These are phyloP conservation scores for Melanotus villosus DNA, from an alignment of 2,888 invertebrate species.

Conservation along the genomic window DNA sequence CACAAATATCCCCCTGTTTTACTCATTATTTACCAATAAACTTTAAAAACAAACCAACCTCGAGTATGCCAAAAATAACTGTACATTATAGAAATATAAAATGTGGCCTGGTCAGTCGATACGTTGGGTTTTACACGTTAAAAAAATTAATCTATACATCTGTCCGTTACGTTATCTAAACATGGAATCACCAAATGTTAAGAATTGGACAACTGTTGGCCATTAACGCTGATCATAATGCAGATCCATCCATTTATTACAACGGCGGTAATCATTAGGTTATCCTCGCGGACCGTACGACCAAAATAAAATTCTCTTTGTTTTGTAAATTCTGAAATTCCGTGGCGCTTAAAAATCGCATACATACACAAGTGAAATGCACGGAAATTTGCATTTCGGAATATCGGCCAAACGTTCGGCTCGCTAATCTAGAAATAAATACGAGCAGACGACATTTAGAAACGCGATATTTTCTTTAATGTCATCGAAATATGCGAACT, in stretches of 20 bases:
- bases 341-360: not conserved
- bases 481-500: constrained; percentile 32
- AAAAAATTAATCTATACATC: constrained; percentile 37
- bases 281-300: no score
- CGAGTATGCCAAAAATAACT: no score
- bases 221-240: constrained; percentile 60
- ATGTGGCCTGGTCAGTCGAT: no score
- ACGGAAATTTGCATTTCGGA: constrained; percentile 15
- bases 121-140: no score
- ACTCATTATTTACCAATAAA: no score
- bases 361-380: not conserved
- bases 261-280: constrained; percentile 30
- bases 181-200: constrained; percentile 63
- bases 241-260: constrained; percentile 52
- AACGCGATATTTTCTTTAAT: constrained; percentile 36
- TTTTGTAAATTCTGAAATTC: constrained; percentile 17
- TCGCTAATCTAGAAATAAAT: constrained; percentile 33
- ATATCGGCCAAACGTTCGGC: constrained; percentile 16
- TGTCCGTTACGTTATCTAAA: constrained; percentile 61
- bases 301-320: constrained; percentile 14
- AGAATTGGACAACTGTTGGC: constrained; percentile 62
- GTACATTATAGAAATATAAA: no score
- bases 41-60: no score
- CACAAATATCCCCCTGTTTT: no score
- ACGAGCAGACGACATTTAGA: constrained; percentile 33